Percentiles rank a stretch among this genome's conserved stretches.
Evolutionary conservation across 2,113 vertebrate genomes (phyloP).

Genomic region (Salvelinus alpinus): DNA sequence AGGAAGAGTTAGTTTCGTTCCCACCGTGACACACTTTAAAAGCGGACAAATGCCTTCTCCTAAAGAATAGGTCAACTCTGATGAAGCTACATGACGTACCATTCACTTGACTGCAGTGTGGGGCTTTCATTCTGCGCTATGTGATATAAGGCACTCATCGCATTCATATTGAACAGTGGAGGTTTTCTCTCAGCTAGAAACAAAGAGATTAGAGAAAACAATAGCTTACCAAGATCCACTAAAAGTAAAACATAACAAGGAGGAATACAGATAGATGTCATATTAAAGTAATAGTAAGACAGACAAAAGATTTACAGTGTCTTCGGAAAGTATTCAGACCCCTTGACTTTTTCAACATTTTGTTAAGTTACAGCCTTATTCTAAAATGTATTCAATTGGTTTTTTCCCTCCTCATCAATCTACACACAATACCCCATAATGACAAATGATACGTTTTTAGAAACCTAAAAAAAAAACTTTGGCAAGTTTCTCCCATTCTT

Average conservation of each 20-base stretch:
- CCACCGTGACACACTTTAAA: background rate
- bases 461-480: too few relatives aligned
- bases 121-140: constrained; percentile 99
- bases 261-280: background rate
- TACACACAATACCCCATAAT: too few relatives aligned
- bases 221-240: background rate
- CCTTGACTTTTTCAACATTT: too few relatives aligned
- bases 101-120: constrained; percentile 94
- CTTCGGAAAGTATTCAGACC: too few relatives aligned
- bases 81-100: constrained; percentile 78
- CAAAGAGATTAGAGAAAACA: constrained; percentile 21
- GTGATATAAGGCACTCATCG: constrained; percentile 99
- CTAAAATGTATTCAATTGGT: too few relatives aligned
- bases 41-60: background rate
- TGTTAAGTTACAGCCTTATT: too few relatives aligned
- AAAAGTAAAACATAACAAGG: background rate
- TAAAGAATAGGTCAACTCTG: background rate
- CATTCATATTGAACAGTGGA: constrained; percentile 99
- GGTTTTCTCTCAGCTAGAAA: constrained; percentile 96
- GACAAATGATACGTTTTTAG: too few relatives aligned
- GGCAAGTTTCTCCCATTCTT: too few relatives aligned
- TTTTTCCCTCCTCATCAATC: too few relatives aligned
- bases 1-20: background rate
- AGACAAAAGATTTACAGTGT: background rate
- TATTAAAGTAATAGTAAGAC: background rate